Conservation (phyloP, 2,888 invertebrate genomes). For the Blastobasis lacticolella region DNA sequence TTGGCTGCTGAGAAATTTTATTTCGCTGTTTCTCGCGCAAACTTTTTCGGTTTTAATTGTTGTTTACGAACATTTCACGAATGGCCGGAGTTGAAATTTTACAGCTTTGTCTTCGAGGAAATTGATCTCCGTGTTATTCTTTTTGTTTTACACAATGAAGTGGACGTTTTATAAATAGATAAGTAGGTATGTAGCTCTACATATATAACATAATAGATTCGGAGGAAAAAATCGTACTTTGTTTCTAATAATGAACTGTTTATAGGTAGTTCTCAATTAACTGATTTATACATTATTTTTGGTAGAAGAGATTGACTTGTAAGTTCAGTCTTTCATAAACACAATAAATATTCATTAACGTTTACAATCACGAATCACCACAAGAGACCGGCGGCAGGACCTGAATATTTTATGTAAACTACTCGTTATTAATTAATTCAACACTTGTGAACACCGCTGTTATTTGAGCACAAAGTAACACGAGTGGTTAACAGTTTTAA, state of each 20-base stretch:
- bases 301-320: too few species aligned
- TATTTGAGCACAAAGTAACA: slow-evolving; percentile 35
- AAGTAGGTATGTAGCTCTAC: not conserved
- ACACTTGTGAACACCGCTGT: slow-evolving; percentile 18
- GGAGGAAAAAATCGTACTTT: too few species aligned
- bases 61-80: not conserved
- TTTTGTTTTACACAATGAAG: not conserved
- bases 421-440: slow-evolving; percentile 20
- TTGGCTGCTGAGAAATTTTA: slow-evolving; percentile 9
- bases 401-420: slow-evolving; percentile 19
- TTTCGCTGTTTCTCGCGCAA: slow-evolving; percentile 1
- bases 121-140: not conserved
- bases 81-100: not conserved
- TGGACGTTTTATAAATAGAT: not conserved
- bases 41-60: not conserved
- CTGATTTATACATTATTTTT: too few species aligned
- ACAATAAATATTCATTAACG: too few species aligned
- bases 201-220: too few species aligned
- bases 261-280: too few species aligned
- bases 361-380: too few species aligned
- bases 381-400: too few species aligned
- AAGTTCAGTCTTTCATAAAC: too few species aligned
- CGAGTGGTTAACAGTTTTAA: slow-evolving; percentile 38
- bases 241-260: too few species aligned
- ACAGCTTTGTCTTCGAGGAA: not conserved